Conservation (phyloP, 2,113 vertebrate species). For the Podarcis raffonei region DNA sequence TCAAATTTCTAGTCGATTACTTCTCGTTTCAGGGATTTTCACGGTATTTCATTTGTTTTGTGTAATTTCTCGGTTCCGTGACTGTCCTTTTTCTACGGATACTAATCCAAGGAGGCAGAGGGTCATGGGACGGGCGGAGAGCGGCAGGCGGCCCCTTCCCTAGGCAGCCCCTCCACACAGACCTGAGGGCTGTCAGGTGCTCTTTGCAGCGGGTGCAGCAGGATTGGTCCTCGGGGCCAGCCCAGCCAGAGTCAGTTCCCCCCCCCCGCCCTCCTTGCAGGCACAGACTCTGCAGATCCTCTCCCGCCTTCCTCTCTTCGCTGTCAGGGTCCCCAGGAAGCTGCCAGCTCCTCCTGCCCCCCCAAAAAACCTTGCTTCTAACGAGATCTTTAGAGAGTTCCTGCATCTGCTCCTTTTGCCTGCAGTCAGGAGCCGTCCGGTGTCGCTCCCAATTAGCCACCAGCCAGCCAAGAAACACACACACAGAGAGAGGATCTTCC, state of each 20-base stretch:
- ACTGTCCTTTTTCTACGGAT: too few relatives aligned
- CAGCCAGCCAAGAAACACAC: slow-evolving; percentile 22
- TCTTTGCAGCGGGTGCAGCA: too few relatives aligned
- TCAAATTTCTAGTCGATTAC: too few relatives aligned
- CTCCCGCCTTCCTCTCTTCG: neutral
- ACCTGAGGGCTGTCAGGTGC: too few relatives aligned
- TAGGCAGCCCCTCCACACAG: too few relatives aligned
- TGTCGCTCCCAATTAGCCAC: slow-evolving; percentile 45
- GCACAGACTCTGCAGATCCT: neutral
- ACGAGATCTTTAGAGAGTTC: slow-evolving; percentile 67
- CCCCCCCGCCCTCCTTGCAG: neutral
- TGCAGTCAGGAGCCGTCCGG: slow-evolving; percentile 47
- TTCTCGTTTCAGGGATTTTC: too few relatives aligned
- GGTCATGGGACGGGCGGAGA: too few relatives aligned
- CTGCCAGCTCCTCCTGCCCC: neutral
- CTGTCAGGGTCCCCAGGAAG: neutral
- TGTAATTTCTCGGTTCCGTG: too few relatives aligned
- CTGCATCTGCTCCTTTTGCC: slow-evolving; percentile 50
- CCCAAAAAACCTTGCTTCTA: neutral
- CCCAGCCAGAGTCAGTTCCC: neutral
- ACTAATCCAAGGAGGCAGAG: too few relatives aligned
- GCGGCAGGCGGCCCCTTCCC: too few relatives aligned
- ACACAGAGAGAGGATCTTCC: too few relatives aligned
- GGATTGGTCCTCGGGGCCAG: neutral
- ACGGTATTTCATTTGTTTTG: too few relatives aligned